Conservation (phyloP, 2,113 vertebrate species). For the Alectura lathami region DNA sequence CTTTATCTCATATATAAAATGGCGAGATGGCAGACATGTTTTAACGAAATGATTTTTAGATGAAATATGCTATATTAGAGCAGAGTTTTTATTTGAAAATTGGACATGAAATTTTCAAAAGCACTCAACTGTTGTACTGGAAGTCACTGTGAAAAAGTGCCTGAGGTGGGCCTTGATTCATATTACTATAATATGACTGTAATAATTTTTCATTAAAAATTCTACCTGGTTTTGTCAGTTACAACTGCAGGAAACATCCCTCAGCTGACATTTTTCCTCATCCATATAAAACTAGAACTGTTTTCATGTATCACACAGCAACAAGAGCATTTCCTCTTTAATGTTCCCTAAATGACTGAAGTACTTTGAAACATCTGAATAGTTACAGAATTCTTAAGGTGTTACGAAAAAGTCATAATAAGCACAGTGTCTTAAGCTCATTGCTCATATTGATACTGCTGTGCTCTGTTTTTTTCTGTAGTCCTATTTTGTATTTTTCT, state of each 20-base stretch:
- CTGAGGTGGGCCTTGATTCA: neutral
- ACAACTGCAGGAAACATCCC: neutral
- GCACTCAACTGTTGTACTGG: neutral
- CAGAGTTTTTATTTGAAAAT: neutral
- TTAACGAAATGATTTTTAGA: neutral
- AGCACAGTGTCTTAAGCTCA: neutral
- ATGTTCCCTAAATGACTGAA: neutral
- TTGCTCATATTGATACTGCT: neutral
- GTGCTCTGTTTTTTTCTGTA: neutral
- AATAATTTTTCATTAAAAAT: neutral
- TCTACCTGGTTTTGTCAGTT: neutral
- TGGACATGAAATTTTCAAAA: neutral
- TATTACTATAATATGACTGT: neutral
- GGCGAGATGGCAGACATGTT: neutral
- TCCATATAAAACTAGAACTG: neutral
- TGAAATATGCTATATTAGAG: neutral
- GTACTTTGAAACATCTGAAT: neutral
- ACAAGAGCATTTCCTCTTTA: neutral
- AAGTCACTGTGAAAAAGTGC: neutral
- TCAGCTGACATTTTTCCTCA: neutral
- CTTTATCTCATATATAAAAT: neutral
- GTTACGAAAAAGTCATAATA: neutral
- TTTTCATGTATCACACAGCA: neutral
- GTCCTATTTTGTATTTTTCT: neutral
- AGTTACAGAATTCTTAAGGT: neutral